Conservation (phyloP, 2,797 vertebrate genomes). For the Taeniopygia guttata region DNA sequence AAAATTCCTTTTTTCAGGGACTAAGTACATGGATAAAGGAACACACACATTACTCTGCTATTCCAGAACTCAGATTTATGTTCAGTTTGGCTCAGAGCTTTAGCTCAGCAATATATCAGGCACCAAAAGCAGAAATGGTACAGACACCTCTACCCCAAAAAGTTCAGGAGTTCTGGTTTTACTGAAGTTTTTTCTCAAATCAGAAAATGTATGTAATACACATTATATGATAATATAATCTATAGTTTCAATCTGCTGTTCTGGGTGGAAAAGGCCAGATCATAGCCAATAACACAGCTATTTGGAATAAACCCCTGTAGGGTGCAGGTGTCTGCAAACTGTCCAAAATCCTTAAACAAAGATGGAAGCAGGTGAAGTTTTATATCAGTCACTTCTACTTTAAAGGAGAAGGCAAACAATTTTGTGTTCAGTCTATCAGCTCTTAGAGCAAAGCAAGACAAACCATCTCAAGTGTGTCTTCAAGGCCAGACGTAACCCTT, state of each 20-base stretch:
- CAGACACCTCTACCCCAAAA: background rate
- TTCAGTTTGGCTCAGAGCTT: background rate
- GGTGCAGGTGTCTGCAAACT: fast-evolving
- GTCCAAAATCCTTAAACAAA: background rate
- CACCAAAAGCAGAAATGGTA: background rate
- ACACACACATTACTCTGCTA: background rate
- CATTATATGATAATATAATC: background rate
- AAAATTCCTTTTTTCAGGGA: background rate
- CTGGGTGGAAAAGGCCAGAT: background rate
- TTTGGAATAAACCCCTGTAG: background rate
- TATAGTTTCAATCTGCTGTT: background rate
- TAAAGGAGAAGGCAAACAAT: background rate
- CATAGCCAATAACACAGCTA: background rate
- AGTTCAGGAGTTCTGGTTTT: background rate
- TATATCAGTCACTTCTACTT: background rate
- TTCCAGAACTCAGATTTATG: background rate
- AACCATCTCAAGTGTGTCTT: background rate
- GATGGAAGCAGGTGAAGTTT: background rate
- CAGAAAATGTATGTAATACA: background rate
- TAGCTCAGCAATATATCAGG: background rate
- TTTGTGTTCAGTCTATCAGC: background rate
- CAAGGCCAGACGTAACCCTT: fast-evolving
- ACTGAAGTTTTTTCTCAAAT: background rate
- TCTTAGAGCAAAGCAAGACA: background rate
- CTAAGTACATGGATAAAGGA: background rate